phyloP scores from a whole-genome alignment of 2,113 vertebrate species.

The Calcarius ornatus region DNA sequence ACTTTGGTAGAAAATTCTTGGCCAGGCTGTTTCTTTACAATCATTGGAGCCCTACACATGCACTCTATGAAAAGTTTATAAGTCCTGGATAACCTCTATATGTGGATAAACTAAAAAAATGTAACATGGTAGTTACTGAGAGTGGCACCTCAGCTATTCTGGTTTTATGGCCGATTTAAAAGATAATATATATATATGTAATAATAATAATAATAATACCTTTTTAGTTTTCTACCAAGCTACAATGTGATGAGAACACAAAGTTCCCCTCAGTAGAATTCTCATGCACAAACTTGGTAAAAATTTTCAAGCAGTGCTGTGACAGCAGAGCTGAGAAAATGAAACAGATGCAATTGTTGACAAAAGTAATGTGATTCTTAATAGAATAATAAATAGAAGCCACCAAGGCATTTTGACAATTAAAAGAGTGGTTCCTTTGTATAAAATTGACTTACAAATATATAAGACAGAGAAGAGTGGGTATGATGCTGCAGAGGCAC shows the following conservation, averaged over 20 bases:
- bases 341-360: background rate
- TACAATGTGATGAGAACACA: background rate
- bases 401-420: constrained; percentile 3
- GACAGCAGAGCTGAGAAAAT: constrained; percentile 15
- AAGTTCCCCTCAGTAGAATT: background rate
- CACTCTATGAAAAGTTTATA: background rate
- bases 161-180: background rate
- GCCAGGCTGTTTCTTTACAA: background rate
- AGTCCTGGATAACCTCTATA: background rate
- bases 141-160: background rate
- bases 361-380: background rate
- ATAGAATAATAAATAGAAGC: background rate
- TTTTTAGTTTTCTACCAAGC: background rate
- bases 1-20: background rate
- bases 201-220: background rate
- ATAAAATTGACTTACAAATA: background rate
- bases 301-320: background rate
- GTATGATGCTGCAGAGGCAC: background rate
- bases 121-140: background rate
- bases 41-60: background rate
- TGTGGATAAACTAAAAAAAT: background rate
- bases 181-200: background rate
- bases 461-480: background rate
- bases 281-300: background rate
- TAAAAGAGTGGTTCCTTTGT: background rate